Conservation (phyloP, 2,888 invertebrate species). For the Gortyna flavago region DNA sequence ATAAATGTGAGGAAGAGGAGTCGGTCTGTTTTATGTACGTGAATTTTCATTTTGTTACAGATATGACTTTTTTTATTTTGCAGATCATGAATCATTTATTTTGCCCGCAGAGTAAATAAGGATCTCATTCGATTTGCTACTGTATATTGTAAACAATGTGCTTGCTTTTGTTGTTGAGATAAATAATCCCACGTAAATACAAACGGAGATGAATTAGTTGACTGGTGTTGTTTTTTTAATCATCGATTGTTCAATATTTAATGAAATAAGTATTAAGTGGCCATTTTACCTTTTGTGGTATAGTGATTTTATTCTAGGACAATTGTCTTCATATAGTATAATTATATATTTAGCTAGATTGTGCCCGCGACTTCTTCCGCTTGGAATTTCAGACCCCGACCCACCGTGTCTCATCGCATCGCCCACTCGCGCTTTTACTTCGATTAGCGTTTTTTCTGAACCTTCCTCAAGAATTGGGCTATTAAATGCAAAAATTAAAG, state of each 20-base stretch:
- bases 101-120: slow-evolving; percentile 37
- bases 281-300: background rate
- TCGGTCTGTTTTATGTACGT: slow-evolving; percentile 25
- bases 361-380: too few relatives aligned
- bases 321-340: background rate
- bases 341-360: too few relatives aligned
- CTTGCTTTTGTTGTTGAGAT: slow-evolving; percentile 32
- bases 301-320: background rate
- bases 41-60: slow-evolving; percentile 37
- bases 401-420: too few relatives aligned
- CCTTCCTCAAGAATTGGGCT: too few relatives aligned
- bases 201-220: slow-evolving; percentile 10
- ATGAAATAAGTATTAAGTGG: background rate
- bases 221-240: slow-evolving; percentile 17
- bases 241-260: background rate
- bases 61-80: slow-evolving; percentile 47
- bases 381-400: too few relatives aligned
- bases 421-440: too few relatives aligned
- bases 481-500: too few relatives aligned
- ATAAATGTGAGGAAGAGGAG: slow-evolving; percentile 50
- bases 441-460: too few relatives aligned
- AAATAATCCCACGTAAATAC: slow-evolving; percentile 23
- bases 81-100: slow-evolving; percentile 60
- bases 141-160: slow-evolving; percentile 36
- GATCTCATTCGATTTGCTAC: slow-evolving; percentile 41